Base-by-base conservation (phyloP, 2,888 invertebrate species). In the Watsonalla cultraria region DNA sequence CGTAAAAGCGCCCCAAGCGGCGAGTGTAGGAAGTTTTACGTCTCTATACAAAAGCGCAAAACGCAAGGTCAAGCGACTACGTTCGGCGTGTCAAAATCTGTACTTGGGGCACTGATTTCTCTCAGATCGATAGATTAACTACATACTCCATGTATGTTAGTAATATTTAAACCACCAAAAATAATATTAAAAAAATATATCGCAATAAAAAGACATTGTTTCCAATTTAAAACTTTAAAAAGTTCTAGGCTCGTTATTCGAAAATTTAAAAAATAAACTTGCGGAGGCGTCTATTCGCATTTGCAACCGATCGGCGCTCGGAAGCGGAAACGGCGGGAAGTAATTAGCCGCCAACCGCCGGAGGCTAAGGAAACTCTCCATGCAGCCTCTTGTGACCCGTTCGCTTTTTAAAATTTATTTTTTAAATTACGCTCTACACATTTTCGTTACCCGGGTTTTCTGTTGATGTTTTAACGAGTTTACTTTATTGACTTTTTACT, bases 281-380 rank as follows among this genome's bases (percentile, higher is more conserved):
- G 8, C 35, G 37, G 49, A 37, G 49, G 49, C 49, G 37, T 37
- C 51, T 55, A 53, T 52, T 56, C 53, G 57, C 62, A 64, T 68
- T 64, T 59, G 62, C 64, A 68, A 70, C 65, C 56, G 70, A 78
- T 78, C 74, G 76, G 69, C 65, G 67, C 54, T 60, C 63, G 77
- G 76, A 77, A 81, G 65, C 76, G 80, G 82, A 81, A 84, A 84
- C 77, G 74, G 84, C 85, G 84, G 86, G 86, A 86, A 86, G 86
- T 88, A 88, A 88, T 88, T 87, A 87, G 85, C 83, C 72, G 68
- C 68, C 66, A 56, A 59, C 56, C 63, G 78, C 86, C 76, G 64
- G 67, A 52, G 83, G 85, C 84, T 47, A 74, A 75, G 80, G 82
- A 82, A 80, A 68, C 70, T 60, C 64, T 61, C 68, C 70, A 78